Percentiles rank a stretch among this genome's conserved stretches.
Evolutionary conservation across 2,797 vertebrate genomes (phyloP).

Genomic region (Nasua narica): DNA sequence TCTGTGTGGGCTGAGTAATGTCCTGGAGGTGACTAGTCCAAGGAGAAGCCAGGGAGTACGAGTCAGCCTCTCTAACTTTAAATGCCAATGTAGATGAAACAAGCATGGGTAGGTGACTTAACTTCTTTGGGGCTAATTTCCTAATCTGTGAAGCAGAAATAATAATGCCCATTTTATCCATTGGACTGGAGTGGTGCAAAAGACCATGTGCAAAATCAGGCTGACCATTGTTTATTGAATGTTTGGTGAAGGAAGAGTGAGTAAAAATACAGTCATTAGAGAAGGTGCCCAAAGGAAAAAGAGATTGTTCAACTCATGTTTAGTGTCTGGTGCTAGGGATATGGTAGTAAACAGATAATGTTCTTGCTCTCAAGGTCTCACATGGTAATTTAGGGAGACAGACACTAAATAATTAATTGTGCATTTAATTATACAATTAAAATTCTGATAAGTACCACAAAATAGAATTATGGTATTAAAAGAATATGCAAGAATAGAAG

Average conservation of each 20-base stretch:
- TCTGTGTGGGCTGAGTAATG: constrained; percentile 15
- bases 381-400: constrained; percentile 28
- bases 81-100: background rate
- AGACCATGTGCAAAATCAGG: background rate
- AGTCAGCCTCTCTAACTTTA: background rate
- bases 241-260: background rate
- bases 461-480: background rate
- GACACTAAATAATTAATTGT: constrained; percentile 35
- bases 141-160: background rate
- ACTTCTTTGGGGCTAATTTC: background rate
- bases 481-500: background rate
- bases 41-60: background rate
- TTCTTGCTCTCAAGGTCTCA: constrained; percentile 8
- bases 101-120: background rate
- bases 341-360: background rate
- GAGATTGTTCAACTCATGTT: background rate
- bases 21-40: background rate
- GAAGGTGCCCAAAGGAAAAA: background rate
- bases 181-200: background rate
- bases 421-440: constrained; percentile 46
- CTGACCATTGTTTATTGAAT: background rate
- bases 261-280: background rate
- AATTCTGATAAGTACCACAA: constrained; percentile 32
- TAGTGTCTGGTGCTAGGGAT: background rate
- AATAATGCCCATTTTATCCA: background rate